Evolutionary conservation across 1,140 invertebrate species (phyloP), one percentile per base, ranked within the genome.

Genomic region (Drosophila quadrilineata): DNA sequence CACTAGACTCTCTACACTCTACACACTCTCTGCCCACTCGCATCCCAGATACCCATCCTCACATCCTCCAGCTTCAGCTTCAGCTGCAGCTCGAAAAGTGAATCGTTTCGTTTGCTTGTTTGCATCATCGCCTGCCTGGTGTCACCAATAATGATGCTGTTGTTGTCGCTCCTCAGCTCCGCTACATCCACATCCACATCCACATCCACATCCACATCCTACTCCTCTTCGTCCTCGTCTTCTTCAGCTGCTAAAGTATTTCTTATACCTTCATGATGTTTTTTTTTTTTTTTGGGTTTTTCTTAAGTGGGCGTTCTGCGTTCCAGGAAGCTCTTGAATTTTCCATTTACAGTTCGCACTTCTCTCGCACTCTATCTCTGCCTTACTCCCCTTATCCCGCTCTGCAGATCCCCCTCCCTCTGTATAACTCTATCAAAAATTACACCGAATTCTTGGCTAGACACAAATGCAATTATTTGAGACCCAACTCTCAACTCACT

Each of bases 311-410:
- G 72, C 68, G 62, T 71, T 52, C 62, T n/a, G 74, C 79, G 68
- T 80, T 80, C 75, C 72, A 60, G 63, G 75, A 80, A 80, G 49
- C 76, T 67, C 67, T 80, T 71, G 67, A 82, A 56, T 72, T 62
- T 21, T 52, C 54, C 43, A 56, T 77, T 82, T 80, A 80, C 75
- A 82, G 72, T 82, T 79, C 53, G 49, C 48, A 35, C 46, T 24
- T 40, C n/a, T n/a, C n/a, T n/a, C 24, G 33, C 33, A 35, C 35
- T 16, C 17, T n/a, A 9, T 24, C 24, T 3, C 24, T 24, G 24
- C 24, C 24, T 17, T 9, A 21, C 16, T 9, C 17, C 5, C 16
- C 3, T 19, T 6, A 3, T 17, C 17, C 14, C n/a, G n/a, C n/a
- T n/a, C n/a, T n/a, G n/a, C n/a, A n/a, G n/a, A n/a, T n/a, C n/a